Evolutionary conservation across 2,888 invertebrate species (phyloP).

Genomic region (Eupeodes latifasciatus): DNA sequence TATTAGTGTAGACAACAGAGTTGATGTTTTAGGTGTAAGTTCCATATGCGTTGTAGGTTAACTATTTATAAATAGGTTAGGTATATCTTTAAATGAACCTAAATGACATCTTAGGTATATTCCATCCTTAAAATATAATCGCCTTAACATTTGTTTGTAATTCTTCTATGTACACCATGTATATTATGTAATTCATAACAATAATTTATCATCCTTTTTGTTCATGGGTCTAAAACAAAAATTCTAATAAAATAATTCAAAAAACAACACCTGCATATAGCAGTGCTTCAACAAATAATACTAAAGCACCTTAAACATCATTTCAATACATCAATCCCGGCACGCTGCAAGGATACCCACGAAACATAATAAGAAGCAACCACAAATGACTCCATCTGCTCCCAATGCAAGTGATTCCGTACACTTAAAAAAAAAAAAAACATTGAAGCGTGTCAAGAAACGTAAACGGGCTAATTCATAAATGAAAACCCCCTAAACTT

Average conservation of each 20-base stretch:
- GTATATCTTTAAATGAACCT: too few species aligned
- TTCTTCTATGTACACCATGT: too few species aligned
- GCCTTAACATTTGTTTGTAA: too few species aligned
- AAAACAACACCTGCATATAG: background rate
- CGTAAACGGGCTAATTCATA: slow-evolving; percentile 32
- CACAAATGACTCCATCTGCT: slow-evolving; percentile 60
- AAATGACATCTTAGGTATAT: too few species aligned
- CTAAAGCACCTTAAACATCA: slow-evolving; percentile 39
- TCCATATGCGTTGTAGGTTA: too few species aligned
- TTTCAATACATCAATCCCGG: slow-evolving; percentile 41
- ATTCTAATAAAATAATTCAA: background rate
- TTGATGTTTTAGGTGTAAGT: too few species aligned
- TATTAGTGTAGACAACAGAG: too few species aligned
- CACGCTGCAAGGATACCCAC: slow-evolving; percentile 35
- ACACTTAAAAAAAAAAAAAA: slow-evolving; percentile 36
- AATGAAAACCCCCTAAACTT: slow-evolving; percentile 21
- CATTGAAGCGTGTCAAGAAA: slow-evolving; percentile 48
- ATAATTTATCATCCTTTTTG: too few species aligned
- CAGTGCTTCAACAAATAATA: background rate
- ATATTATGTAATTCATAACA: too few species aligned
- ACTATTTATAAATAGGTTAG: too few species aligned
- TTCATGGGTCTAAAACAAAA: background rate
- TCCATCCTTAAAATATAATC: too few species aligned
- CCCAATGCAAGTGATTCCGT: slow-evolving; percentile 38
- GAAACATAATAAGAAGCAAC: slow-evolving; percentile 26